phyloP scores from a whole-genome alignment of 2,888 invertebrate genomes.

The Ophion costatus region DNA sequence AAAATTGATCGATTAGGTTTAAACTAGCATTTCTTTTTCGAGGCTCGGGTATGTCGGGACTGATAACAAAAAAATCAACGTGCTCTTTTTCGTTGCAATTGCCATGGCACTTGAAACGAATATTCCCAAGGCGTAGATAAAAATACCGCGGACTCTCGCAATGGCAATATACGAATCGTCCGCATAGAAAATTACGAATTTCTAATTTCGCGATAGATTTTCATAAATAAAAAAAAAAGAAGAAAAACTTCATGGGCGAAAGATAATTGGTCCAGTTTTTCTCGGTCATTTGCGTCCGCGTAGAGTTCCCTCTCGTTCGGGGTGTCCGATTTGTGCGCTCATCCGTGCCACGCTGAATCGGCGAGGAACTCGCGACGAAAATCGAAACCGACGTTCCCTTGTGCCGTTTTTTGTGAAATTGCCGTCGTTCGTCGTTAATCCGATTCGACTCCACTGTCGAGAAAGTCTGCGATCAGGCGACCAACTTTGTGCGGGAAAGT shows the following conservation, averaged over 20 bases:
- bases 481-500: slow-evolving; percentile 85
- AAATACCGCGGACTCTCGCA: neutral
- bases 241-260: neutral
- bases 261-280: slow-evolving; percentile 6
- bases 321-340: neutral
- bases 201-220: neutral
- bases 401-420: neutral
- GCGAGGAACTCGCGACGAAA: neutral
- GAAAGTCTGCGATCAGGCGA: slow-evolving; percentile 86
- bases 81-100: neutral
- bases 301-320: neutral
- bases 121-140: neutral
- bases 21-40: neutral
- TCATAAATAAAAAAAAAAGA: neutral
- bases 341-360: neutral
- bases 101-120: neutral
- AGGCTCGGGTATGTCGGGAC: neutral
- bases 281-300: slow-evolving; percentile 23
- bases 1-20: neutral
- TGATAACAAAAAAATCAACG: neutral
- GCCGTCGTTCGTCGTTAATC: slow-evolving; percentile 74
- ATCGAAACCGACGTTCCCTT: neutral
- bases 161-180: neutral
- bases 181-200: neutral
- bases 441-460: slow-evolving; percentile 88